phyloP scores from a whole-genome alignment of 2,888 invertebrate genomes.

The Dasypogon diadema region DNA sequence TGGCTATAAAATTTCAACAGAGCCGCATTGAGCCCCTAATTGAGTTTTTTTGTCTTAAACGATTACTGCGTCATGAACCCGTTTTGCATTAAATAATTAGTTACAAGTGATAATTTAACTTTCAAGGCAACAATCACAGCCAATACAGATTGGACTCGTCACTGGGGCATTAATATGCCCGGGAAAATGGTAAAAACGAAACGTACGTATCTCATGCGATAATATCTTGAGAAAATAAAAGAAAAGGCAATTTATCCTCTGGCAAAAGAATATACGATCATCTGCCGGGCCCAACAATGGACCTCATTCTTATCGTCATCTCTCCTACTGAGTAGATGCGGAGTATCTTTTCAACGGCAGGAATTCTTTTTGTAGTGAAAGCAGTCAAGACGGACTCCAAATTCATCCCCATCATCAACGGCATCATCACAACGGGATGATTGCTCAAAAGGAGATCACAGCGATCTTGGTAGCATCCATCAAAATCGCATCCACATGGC shows the following conservation, averaged over 20 bases:
- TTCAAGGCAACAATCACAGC: slow-evolving; percentile 39
- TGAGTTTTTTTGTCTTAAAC: slow-evolving; percentile 47
- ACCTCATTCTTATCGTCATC: slow-evolving; percentile 38
- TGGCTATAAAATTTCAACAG: slow-evolving; percentile 44
- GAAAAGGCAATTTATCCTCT: slow-evolving; percentile 41
- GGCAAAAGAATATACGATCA: slow-evolving; percentile 32
- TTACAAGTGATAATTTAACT: slow-evolving; percentile 49
- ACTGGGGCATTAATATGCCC: slow-evolving; percentile 12
- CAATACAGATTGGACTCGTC: slow-evolving; percentile 40
- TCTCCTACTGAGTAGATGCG: slow-evolving; percentile 40
- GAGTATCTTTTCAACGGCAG: slow-evolving; percentile 2
- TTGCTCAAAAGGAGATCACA: slow-evolving; percentile 40
- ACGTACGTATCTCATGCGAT: slow-evolving; percentile 34
- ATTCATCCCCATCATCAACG: slow-evolving; percentile 42
- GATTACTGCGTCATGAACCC: slow-evolving; percentile 37
- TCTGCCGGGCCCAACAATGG: slow-evolving; percentile 41
- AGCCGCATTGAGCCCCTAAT: slow-evolving; percentile 28
- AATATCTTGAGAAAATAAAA: slow-evolving; percentile 21
- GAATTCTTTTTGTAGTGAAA: slow-evolving; percentile 32
- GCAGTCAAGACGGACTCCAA: slow-evolving; percentile 8
- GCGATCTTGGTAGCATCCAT: slow-evolving; percentile 41
- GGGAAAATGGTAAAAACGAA: slow-evolving; percentile 8
- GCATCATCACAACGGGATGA: slow-evolving; percentile 46
- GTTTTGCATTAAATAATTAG: slow-evolving; percentile 49
- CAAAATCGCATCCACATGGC: slow-evolving; percentile 31